Percentiles rank a stretch among this genome's conserved stretches.
phyloP scores from a whole-genome alignment of 2,113 vertebrate species.

The Ctenomys sociabilis region DNA sequence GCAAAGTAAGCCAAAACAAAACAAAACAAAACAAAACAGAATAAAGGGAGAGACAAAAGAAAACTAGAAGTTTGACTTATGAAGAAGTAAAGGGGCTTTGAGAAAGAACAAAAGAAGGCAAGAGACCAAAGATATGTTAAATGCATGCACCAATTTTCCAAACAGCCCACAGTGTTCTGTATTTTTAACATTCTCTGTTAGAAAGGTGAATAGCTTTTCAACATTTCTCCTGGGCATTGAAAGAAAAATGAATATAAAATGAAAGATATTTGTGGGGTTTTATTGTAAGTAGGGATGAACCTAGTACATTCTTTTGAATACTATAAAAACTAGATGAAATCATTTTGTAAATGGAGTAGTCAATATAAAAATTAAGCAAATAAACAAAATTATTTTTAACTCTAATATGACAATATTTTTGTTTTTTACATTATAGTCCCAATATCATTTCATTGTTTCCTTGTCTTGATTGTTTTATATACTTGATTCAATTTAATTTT shows the following conservation, averaged over 20 bases:
- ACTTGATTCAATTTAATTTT: no score
- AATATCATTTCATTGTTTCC: neutral
- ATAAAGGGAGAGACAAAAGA: neutral
- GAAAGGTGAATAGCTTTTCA: neutral
- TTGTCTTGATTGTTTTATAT: no score
- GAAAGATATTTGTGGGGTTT: conserved; percentile 19
- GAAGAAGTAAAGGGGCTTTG: neutral
- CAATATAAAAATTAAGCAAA: conserved; percentile 18
- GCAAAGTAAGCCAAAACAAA: neutral
- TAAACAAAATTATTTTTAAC: neutral
- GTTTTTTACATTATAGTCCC: neutral
- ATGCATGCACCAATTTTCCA: neutral
- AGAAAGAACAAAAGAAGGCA: neutral
- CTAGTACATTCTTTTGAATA: neutral
- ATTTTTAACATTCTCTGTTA: neutral
- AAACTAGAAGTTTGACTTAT: neutral
- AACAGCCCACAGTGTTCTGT: neutral
- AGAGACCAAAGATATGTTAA: neutral
- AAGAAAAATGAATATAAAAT: neutral
- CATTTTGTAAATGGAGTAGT: neutral
- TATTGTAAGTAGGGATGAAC: conserved; percentile 29
- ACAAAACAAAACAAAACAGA: neutral
- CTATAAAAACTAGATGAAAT: neutral
- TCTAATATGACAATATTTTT: conserved; percentile 49
- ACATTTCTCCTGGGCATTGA: neutral